Evolutionary conservation across 1,140 invertebrate species (phyloP).

Genomic region (Pseudoatta argentina): DNA sequence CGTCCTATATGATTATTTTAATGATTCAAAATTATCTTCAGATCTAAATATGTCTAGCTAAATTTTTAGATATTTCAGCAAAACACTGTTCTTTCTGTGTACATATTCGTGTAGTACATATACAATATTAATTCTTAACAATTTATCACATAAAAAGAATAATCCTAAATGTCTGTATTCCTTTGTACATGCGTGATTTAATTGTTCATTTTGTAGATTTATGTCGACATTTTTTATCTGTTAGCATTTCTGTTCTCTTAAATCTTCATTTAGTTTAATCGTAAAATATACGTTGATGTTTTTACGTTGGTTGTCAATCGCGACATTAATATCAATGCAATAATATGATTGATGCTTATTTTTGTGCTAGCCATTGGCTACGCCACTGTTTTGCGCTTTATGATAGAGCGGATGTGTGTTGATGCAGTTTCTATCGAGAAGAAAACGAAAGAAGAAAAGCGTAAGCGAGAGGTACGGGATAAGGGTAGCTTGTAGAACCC

Average conservation of each 20-base stretch:
- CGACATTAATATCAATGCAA: background rate
- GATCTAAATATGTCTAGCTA: no score
- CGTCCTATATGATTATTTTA: no score
- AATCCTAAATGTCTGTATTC: no score
- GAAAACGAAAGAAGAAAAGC: constrained; percentile 64
- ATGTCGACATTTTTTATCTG: background rate
- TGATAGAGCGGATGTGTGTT: constrained; percentile 7
- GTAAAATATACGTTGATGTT: background rate
- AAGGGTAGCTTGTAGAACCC: constrained; percentile 84
- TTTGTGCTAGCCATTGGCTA: constrained; percentile 13
- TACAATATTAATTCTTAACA: no score
- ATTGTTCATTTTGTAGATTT: no score
- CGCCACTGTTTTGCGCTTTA: constrained; percentile 52
- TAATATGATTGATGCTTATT: constrained; percentile 3
- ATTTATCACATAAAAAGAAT: no score
- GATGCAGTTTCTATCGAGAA: constrained; percentile 34
- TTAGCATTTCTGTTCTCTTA: background rate
- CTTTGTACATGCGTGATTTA: no score
- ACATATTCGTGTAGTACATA: background rate
- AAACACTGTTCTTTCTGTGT: background rate
- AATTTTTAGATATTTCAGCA: no score
- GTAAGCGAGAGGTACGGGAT: constrained; percentile 53
- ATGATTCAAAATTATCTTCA: no score
- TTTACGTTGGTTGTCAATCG: background rate
- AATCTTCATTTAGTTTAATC: background rate